These are phyloP conservation scores for Philopotamus ludificatus DNA, from an alignment of 1,140 invertebrate species.

Conservation along the genomic window DNA sequence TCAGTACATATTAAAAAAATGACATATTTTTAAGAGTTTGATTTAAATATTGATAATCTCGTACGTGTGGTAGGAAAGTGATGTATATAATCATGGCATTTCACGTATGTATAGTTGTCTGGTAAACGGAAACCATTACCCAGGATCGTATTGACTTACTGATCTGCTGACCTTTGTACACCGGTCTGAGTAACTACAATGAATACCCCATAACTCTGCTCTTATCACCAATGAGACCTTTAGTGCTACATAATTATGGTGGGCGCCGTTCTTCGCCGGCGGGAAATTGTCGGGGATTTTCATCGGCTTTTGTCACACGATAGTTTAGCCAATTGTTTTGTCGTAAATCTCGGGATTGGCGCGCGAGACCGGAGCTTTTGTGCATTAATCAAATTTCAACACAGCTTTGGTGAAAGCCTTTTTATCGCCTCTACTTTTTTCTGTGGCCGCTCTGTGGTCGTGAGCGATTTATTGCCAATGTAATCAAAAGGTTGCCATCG, in stretches of 20 bases:
- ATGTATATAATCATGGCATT: no score
- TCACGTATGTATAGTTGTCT: no score
- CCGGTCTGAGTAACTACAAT: conserved; percentile 1
- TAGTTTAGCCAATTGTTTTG: not conserved
- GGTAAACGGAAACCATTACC: no score
- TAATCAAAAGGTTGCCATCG: no score
- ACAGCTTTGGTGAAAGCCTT: conserved; percentile 11
- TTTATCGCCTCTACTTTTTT: not conserved
- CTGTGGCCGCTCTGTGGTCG: not conserved
- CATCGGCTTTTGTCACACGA: not conserved
- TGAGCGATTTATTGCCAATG: not conserved
- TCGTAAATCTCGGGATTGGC: not conserved
- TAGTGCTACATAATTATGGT: conserved; percentile 11
- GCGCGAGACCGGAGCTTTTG: not conserved
- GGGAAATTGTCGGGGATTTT: not conserved
- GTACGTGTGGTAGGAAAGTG: no score
- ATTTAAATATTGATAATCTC: no score
- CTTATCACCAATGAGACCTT: conserved; percentile 21
- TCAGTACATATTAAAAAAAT: no score
- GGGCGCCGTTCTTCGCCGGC: not conserved
- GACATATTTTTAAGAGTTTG: no score
- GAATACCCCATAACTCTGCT: conserved; percentile 27
- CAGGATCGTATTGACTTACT: conserved; percentile 5
- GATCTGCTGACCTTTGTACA: conserved; percentile 28
- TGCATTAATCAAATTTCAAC: conserved; percentile 18